A percentile compares a stretch with the other conserved stretches of the same genome.
Evolutionary conservation across 2,113 vertebrate genomes (phyloP).

Genomic region (Collichthys lucidus): DNA sequence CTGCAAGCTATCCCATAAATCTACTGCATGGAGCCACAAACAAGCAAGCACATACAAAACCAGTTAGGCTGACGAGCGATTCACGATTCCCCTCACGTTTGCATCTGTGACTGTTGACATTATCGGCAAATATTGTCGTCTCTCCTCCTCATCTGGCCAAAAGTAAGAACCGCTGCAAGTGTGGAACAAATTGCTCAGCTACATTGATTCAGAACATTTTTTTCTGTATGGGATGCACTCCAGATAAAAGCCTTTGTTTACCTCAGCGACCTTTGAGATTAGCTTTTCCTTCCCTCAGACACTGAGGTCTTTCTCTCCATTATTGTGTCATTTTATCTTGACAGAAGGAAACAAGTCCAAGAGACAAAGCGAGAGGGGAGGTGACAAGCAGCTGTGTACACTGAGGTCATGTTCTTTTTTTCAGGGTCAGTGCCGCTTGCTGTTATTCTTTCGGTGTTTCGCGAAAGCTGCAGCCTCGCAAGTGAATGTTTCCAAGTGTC

Average conservation of each 20-base stretch:
- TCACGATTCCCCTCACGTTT: not conserved
- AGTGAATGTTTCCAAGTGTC: slow-evolving; percentile 61
- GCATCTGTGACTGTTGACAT: not conserved
- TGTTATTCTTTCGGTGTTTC: slow-evolving; percentile 47
- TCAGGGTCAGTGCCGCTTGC: slow-evolving; percentile 45
- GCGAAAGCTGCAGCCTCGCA: slow-evolving; percentile 42
- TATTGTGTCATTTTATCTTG: slow-evolving; percentile 41
- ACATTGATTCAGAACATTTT: slow-evolving; percentile 23
- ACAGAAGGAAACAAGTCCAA: slow-evolving; percentile 47
- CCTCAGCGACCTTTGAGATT: slow-evolving; percentile 36
- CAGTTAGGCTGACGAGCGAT: not conserved
- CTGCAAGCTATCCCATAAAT: not conserved
- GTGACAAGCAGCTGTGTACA: slow-evolving; percentile 74
- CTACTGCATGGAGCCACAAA: not conserved
- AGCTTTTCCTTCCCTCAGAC: slow-evolving; percentile 36
- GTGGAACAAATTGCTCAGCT: slow-evolving; percentile 2
- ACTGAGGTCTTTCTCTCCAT: slow-evolving; percentile 29
- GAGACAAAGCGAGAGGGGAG: slow-evolving; percentile 56
- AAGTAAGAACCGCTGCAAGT: slow-evolving; percentile 4
- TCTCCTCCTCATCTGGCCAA: not conserved
- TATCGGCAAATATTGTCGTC: not conserved
- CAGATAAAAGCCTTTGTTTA: slow-evolving; percentile 42
- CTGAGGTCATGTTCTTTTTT: slow-evolving; percentile 57
- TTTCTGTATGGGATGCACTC: slow-evolving; percentile 12
- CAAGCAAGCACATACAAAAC: not conserved